phyloP scores from a whole-genome alignment of 2,113 vertebrate genomes.

The Brachyhypopomus gauderio region DNA sequence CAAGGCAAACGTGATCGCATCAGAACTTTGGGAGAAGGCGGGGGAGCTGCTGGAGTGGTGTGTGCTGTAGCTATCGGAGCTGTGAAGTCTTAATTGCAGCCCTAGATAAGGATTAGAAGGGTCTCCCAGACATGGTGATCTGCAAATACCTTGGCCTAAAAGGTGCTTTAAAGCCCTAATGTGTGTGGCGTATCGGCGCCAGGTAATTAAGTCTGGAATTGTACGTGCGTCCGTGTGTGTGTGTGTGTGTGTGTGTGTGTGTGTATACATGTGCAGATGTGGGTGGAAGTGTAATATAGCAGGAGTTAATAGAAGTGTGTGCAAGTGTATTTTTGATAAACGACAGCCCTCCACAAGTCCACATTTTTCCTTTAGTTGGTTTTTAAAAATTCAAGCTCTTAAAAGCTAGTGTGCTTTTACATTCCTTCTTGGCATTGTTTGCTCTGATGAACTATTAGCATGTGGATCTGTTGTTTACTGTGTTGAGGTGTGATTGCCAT shows the following conservation, averaged over 20 bases:
- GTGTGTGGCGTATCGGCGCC: conserved; percentile 47
- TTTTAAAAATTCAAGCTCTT: neutral
- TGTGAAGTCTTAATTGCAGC: conserved; percentile 84
- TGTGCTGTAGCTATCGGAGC: conserved; percentile 72
- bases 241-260: conserved; percentile 26
- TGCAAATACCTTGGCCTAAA: conserved; percentile 74
- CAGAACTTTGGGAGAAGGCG: conserved; percentile 73
- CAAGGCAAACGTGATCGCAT: conserved; percentile 77
- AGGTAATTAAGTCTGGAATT: conserved; percentile 30
- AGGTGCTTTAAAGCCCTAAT: conserved; percentile 50
- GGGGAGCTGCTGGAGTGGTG: conserved; percentile 67
- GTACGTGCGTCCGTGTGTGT: conserved; percentile 4
- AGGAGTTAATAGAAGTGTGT: neutral
- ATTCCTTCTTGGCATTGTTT: neutral
- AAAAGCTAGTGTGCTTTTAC: too few relatives aligned
- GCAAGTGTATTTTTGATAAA: neutral
- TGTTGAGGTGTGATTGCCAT: too few relatives aligned
- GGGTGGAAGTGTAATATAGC: neutral
- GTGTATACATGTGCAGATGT: neutral
- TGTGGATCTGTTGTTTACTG: too few relatives aligned
- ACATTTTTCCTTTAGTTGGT: neutral
- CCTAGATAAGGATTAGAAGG: conserved; percentile 81
- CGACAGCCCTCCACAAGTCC: neutral
- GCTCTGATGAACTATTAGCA: too few relatives aligned
- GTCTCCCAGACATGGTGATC: conserved; percentile 75